Evolutionary conservation across 2,888 invertebrate species (phyloP), one percentile per base, ranked within the genome.

Genomic region (Caprella mutica): DNA sequence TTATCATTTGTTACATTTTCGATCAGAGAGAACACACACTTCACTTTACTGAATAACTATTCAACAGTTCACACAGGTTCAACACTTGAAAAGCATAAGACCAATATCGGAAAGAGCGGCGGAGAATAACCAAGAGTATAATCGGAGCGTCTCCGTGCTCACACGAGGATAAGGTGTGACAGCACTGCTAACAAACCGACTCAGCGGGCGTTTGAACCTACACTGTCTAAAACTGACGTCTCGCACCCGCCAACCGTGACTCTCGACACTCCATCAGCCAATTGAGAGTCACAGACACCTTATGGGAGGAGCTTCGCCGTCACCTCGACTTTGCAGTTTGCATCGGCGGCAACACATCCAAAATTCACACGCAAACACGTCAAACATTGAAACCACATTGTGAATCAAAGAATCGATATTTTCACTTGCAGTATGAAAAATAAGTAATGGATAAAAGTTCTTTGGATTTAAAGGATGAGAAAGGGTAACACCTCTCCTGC

Each of bases 341-440:
- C n/a, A 26, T 48, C 29, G 30, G 30, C 48, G 48, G 48, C 33
- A 27, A 48, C 48, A 30, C 48, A 48, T 48, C 48, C 29, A 48
- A n/a, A 48, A 27, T 48, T 48, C 48, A 48, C 48, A 48, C 48
- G 48, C 48, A 48, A 48, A 26, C 30, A 29, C 48, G 29, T 19
- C 48, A 60, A 60, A 60, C 51, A 56, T 56, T 50, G 27, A 52
- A 50, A 48, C 19, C 27, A 17, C 33, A 14, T 24, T 12, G 29
- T 5, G 30, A 48, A 19, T n/a, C 3, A 17, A 30, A 17, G 29
- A 8, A 17, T 19, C 26, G 44, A 2, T 44, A n/a, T n/a, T n/a
- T n/a, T n/a, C n/a, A n/a, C n/a, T n/a, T n/a, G n/a, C n/a, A n/a
- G n/a, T n/a, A n/a, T n/a, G n/a, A n/a, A n/a, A n/a, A n/a, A n/a